Conservation (phyloP, 1,140 invertebrate genomes). For the Ceratitis capitata region DNA sequence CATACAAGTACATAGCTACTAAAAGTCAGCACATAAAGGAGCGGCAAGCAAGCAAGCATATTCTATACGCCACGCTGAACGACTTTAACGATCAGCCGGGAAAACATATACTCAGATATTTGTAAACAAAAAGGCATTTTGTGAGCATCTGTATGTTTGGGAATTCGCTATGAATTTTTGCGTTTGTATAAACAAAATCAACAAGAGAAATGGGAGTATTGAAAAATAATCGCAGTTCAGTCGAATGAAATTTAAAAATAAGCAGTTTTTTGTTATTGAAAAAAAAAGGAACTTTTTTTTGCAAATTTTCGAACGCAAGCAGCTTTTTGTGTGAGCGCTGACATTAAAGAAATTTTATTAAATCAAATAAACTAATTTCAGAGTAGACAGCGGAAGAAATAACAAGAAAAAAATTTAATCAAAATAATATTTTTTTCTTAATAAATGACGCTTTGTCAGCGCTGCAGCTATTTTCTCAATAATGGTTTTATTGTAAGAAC, state of each 20-base stretch:
- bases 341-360: too few species aligned
- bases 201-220: not conserved
- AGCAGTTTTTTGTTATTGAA: not conserved
- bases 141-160: not conserved
- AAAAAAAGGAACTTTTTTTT: too few species aligned
- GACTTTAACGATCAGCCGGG: not conserved
- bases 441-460: too few species aligned
- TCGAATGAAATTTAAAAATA: not conserved
- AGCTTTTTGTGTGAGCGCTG: too few species aligned
- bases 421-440: too few species aligned
- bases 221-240: not conserved
- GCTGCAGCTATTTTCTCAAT: too few species aligned
- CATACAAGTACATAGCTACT: not conserved
- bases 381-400: too few species aligned
- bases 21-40: not conserved
- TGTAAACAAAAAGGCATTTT: constrained; percentile 18
- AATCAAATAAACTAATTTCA: too few species aligned
- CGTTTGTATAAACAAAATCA: not conserved
- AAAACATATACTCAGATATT: too few species aligned
- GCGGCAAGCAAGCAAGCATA: not conserved
- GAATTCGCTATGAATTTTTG: not conserved
- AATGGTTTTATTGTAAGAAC: too few species aligned
- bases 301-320: too few species aligned
- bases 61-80: not conserved
- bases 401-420: too few species aligned